Conservation (phyloP, 2,888 invertebrate species). For the Oasisia sp. region DNA sequence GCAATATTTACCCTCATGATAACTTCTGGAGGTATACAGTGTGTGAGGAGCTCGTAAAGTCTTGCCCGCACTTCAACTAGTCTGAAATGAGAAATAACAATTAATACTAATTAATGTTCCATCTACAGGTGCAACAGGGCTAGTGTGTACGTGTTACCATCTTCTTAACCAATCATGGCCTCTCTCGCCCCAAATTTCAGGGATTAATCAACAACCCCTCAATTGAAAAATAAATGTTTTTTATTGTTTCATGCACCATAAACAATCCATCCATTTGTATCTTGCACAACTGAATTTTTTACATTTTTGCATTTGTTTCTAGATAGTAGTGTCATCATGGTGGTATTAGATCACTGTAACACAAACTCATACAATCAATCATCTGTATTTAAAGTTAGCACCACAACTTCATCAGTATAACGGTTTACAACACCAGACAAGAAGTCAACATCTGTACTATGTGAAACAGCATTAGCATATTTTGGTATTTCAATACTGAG, state of each 20-base stretch:
- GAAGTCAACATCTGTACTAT: no score
- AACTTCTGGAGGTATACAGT: constrained; percentile 89
- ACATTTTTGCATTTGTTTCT: no score
- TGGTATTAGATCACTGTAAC: no score
- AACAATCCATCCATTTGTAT: no score
- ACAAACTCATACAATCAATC: no score
- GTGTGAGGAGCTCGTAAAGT: constrained; percentile 91
- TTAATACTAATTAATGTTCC: not conserved
- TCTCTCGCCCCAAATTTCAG: not conserved
- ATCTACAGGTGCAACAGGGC: not conserved
- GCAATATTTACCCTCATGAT: constrained; percentile 77
- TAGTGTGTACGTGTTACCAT: not conserved
- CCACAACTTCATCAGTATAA: no score
- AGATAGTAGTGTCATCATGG: no score
- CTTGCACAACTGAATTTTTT: no score
- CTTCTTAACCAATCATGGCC: not conserved
- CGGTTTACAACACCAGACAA: no score
- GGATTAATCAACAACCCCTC: not conserved
- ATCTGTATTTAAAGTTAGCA: no score
- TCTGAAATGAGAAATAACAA: constrained; percentile 64
- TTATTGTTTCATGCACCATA: not conserved
- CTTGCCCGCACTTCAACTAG: constrained; percentile 85
- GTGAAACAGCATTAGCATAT: no score
- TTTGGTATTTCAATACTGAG: not conserved
- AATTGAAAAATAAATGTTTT: not conserved